Conservation (phyloP, 2,113 vertebrate genomes). For the Halichoerus grypus region DNA sequence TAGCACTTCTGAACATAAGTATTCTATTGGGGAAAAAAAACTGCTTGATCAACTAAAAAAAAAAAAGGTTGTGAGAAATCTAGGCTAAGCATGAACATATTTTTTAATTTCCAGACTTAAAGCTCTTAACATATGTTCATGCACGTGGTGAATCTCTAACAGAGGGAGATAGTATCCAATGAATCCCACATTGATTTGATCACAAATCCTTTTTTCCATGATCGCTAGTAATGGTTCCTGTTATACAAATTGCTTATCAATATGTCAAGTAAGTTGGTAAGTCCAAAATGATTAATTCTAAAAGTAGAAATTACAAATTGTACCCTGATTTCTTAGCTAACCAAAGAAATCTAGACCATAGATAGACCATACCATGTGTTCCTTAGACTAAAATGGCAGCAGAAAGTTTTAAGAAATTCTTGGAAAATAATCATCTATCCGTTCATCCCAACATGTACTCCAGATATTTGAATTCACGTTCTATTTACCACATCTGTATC, state of each 20-base stretch:
- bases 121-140: neutral
- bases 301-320: conserved; percentile 61
- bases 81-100: neutral
- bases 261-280: conserved; percentile 46
- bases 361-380: neutral
- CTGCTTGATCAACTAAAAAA: neutral
- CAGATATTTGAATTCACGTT: neutral
- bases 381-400: conserved; percentile 12
- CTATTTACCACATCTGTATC: neutral
- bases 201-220: neutral
- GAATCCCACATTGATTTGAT: neutral
- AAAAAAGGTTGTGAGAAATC: conserved; percentile 12
- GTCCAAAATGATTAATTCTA: conserved; percentile 57
- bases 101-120: conserved; percentile 43
- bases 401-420: conserved; percentile 32
- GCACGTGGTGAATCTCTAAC: neutral
- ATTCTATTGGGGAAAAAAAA: conserved; percentile 8
- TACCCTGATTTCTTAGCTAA: conserved; percentile 44
- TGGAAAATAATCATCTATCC: neutral
- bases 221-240: conserved; percentile 4
- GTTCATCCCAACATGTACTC: neutral
- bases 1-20: neutral
- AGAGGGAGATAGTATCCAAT: neutral
- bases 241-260: conserved; percentile 43
- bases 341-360: conserved; percentile 31